These are phyloP conservation scores for Pachypanchax playfairii DNA, from an alignment of 2,113 vertebrate genomes.

Conservation along the genomic window DNA sequence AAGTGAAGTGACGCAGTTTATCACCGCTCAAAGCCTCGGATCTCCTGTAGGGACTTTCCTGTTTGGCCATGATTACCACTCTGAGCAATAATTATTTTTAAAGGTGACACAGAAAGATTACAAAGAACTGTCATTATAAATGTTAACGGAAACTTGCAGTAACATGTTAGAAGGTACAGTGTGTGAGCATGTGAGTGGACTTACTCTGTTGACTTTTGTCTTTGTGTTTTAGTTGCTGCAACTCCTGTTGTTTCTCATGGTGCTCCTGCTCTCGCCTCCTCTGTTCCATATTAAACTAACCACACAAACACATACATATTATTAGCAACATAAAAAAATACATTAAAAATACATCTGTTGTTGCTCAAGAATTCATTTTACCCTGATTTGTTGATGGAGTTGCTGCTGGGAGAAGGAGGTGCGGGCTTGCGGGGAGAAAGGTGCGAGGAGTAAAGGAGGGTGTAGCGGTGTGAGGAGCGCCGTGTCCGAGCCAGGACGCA, in stretches of 20 bases:
- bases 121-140: background rate
- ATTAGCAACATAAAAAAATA: background rate
- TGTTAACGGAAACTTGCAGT: background rate
- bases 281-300: slow-evolving; percentile 87
- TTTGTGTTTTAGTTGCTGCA: slow-evolving; percentile 91
- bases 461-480: slow-evolving; percentile 87
- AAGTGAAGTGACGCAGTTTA: slow-evolving; percentile 15
- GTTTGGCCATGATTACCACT: slow-evolving; percentile 14
- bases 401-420: slow-evolving; percentile 83
- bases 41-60: slow-evolving; percentile 45
- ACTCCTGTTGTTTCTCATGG: slow-evolving; percentile 91
- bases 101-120: background rate
- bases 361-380: slow-evolving; percentile 36
- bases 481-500: slow-evolving; percentile 84
- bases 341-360: background rate
- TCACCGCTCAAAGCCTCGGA: slow-evolving; percentile 19
- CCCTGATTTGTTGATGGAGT: slow-evolving; percentile 85
- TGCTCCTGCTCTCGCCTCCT: slow-evolving; percentile 80
- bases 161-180: background rate
- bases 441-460: slow-evolving; percentile 84
- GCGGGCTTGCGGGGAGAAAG: slow-evolving; percentile 79
- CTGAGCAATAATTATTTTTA: slow-evolving; percentile 19
- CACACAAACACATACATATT: slow-evolving; percentile 12
- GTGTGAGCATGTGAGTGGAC: slow-evolving; percentile 41
- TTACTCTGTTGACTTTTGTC: slow-evolving; percentile 95